phyloP scores from a whole-genome alignment of 2,113 vertebrate species.

The Leucosticte australis region DNA sequence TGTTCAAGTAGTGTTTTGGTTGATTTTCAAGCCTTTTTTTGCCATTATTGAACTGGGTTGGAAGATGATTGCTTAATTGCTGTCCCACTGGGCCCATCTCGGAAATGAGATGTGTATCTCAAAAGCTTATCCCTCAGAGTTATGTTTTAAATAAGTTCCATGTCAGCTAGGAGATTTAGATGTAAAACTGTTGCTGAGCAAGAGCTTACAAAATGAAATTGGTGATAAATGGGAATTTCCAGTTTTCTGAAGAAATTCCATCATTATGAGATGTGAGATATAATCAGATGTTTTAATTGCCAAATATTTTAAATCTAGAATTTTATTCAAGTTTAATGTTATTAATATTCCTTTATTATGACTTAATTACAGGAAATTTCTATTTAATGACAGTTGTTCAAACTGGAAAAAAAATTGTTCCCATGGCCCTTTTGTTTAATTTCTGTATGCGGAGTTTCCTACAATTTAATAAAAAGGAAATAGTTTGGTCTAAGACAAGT shows the following conservation, averaged over 20 bases:
- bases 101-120: slow-evolving; percentile 24
- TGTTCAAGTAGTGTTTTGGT: not conserved
- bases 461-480: slow-evolving; percentile 1
- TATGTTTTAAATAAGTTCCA: slow-evolving; percentile 42
- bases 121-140: not conserved
- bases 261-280: not conserved
- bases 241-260: not conserved
- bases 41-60: not conserved
- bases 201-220: not conserved
- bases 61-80: slow-evolving; percentile 38
- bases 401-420: not conserved
- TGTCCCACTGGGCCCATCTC: not conserved
- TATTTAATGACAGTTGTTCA: not conserved
- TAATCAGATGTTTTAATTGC: not conserved
- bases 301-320: not conserved
- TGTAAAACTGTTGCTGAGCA: not conserved
- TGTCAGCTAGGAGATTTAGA: not conserved
- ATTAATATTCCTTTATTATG: not conserved
- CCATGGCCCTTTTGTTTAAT: not conserved
- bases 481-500: not conserved
- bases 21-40: slow-evolving; percentile 19
- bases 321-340: not conserved
- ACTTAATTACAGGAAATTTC: not conserved
- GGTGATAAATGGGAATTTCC: not conserved
- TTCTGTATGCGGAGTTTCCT: not conserved